A percentile compares a stretch with the other conserved stretches of the same genome.
Conservation (phyloP, 2,888 invertebrate species). For the Eucriotettix oculatus region DNA sequence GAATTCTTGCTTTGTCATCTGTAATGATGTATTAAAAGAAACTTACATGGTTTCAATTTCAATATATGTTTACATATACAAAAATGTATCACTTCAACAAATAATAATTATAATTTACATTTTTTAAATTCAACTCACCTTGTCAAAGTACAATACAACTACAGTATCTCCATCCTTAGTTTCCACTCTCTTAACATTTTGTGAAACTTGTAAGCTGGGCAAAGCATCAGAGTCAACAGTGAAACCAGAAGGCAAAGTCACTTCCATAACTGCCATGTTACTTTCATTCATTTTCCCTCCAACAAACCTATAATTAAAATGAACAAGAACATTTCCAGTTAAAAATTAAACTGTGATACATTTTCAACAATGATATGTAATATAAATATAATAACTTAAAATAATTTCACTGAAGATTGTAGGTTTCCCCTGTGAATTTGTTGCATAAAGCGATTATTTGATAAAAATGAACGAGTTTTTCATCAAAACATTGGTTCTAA, state of each 20-base stretch:
- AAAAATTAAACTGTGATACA: too few relatives aligned
- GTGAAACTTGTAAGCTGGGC: conserved; percentile 37
- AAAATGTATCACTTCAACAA: not conserved
- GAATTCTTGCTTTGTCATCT: conserved; percentile 40
- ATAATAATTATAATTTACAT: not conserved
- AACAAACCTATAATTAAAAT: conserved; percentile 36
- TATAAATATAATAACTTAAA: too few relatives aligned
- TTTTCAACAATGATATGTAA: too few relatives aligned
- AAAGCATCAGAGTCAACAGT: conserved; percentile 61
- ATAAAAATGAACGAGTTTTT: too few relatives aligned
- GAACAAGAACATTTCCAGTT: too few relatives aligned
- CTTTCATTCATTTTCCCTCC: conserved; percentile 45
- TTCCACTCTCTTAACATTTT: conserved; percentile 47
- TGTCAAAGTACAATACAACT: conserved; percentile 56
- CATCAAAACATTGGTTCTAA: too few relatives aligned
- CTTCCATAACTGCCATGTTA: conserved; percentile 83
- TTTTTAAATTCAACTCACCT: conserved; percentile 25
- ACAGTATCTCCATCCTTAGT: conserved; percentile 46
- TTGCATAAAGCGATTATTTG: too few relatives aligned
- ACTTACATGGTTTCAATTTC: not conserved
- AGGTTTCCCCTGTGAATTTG: too few relatives aligned
- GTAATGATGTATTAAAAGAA: conserved; percentile 4
- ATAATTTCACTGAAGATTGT: too few relatives aligned
- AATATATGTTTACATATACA: not conserved
- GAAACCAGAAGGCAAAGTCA: conserved; percentile 81